A percentile compares a stretch with the other conserved stretches of the same genome.
phyloP scores from a whole-genome alignment of 2,888 invertebrate species.

The Bellardia bayeri region DNA sequence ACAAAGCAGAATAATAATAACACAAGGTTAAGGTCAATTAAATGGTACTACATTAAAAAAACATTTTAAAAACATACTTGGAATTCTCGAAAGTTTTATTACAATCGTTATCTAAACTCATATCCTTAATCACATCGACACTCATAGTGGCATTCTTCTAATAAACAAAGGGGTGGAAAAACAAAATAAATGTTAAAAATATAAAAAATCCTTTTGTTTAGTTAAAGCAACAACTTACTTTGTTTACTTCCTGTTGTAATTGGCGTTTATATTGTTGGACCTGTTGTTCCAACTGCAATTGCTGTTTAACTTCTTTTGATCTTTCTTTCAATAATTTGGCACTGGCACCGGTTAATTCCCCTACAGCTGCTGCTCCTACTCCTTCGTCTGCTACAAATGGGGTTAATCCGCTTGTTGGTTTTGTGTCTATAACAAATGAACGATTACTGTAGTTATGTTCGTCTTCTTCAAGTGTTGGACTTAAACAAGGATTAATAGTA shows the following conservation, averaged over 20 bases:
- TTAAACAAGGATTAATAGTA: constrained; percentile 76
- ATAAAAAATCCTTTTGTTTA: not conserved
- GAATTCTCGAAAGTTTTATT: constrained; percentile 83
- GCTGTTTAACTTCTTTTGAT: constrained; percentile 69
- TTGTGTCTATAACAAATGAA: constrained; percentile 76
- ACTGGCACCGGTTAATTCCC: constrained; percentile 72
- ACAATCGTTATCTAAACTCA: constrained; percentile 83
- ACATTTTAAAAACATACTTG: constrained; percentile 78
- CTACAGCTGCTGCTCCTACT: constrained; percentile 35
- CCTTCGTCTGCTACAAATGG: constrained; percentile 53
- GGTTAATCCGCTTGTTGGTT: constrained; percentile 47
- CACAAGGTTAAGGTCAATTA: constrained; percentile 64
- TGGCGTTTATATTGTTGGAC: constrained; percentile 57
- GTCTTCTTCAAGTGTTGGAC: constrained; percentile 83
- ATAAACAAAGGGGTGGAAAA: constrained; percentile 45
- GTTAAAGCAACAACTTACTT: constrained; percentile 41
- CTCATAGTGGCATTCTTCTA: constrained; percentile 84
- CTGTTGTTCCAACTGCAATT: constrained; percentile 70
- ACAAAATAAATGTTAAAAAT: constrained; percentile 12
- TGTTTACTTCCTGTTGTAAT: constrained; percentile 69
- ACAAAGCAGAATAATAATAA: not conserved
- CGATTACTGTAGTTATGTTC: constrained; percentile 79
- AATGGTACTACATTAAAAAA: constrained; percentile 17
- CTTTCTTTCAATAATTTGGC: constrained; percentile 75
- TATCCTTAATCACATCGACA: constrained; percentile 83